These are phyloP conservation scores for Suncus etruscus DNA, from an alignment of 2,113 vertebrate species.

Conservation along the genomic window DNA sequence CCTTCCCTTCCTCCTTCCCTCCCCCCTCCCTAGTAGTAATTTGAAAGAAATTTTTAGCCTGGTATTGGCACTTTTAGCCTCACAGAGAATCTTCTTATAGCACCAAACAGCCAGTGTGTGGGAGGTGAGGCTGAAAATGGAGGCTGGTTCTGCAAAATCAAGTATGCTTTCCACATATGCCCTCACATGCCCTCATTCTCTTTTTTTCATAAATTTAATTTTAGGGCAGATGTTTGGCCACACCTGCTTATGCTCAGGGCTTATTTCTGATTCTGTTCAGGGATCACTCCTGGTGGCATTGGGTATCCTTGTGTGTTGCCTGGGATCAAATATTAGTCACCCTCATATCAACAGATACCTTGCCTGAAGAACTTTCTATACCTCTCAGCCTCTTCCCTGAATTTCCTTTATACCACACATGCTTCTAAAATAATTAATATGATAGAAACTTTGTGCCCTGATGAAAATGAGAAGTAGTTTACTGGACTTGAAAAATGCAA, in stretches of 20 bases:
- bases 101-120: conserved; percentile 68
- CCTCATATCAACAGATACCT: too few species aligned
- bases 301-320: too few species aligned
- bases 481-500: too few species aligned
- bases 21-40: conserved; percentile 76
- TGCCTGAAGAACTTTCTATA: too few species aligned
- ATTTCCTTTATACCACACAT: background rate
- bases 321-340: too few species aligned
- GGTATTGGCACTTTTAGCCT: conserved; percentile 66
- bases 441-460: too few species aligned
- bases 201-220: conserved; percentile 3
- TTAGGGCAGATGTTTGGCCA: too few species aligned
- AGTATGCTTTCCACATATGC: conserved; percentile 13
- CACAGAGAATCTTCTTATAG: conserved; percentile 64
- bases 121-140: conserved; percentile 64
- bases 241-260: too few species aligned
- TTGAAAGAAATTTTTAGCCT: conserved; percentile 73
- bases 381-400: background rate
- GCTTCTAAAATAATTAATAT: too few species aligned
- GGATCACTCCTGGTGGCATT: too few species aligned
- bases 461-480: too few species aligned
- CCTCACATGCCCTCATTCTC: conserved; percentile 43
- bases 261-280: too few species aligned
- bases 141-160: conserved; percentile 50
- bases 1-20: background rate